Percentiles rank a stretch among this genome's conserved stretches.
phyloP scores from a whole-genome alignment of 2,113 vertebrate genomes.

The Microtus richardsoni region DNA sequence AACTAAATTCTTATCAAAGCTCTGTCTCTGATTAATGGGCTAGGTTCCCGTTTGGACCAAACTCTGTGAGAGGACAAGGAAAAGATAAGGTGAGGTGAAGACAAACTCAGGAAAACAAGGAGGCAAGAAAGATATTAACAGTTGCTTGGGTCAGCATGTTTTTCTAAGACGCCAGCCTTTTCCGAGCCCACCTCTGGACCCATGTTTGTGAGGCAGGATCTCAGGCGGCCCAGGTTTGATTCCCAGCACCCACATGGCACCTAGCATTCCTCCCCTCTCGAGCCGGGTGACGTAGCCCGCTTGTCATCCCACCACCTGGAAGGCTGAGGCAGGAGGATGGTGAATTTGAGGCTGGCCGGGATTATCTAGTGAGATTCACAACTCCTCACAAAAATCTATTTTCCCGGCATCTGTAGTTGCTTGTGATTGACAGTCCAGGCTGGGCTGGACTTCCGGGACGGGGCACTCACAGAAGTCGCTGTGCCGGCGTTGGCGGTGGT shows the following conservation, averaged over 20 bases:
- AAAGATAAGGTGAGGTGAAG: neutral
- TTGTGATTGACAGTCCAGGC: neutral
- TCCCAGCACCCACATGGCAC: neutral
- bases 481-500: constrained; percentile 95
- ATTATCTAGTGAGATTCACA: neutral
- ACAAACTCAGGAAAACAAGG: neutral
- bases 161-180: neutral
- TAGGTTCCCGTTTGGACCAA: neutral
- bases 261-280: neutral
- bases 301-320: neutral
- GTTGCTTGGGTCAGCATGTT: neutral
- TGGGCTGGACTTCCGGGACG: too few relatives aligned
- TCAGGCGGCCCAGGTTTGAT: neutral
- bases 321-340: neutral
- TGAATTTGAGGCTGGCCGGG: neutral
- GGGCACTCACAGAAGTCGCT: constrained; percentile 93
- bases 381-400: neutral
- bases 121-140: neutral
- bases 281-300: neutral
- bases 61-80: neutral
- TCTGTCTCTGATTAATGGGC: neutral
- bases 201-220: neutral
- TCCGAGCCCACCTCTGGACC: neutral
- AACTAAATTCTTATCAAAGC: neutral
- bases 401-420: neutral